A percentile compares a stretch with the other conserved stretches of the same genome.
Evolutionary conservation across 2,888 invertebrate species (phyloP).

Genomic region (Agonopterix alstromeriana): DNA sequence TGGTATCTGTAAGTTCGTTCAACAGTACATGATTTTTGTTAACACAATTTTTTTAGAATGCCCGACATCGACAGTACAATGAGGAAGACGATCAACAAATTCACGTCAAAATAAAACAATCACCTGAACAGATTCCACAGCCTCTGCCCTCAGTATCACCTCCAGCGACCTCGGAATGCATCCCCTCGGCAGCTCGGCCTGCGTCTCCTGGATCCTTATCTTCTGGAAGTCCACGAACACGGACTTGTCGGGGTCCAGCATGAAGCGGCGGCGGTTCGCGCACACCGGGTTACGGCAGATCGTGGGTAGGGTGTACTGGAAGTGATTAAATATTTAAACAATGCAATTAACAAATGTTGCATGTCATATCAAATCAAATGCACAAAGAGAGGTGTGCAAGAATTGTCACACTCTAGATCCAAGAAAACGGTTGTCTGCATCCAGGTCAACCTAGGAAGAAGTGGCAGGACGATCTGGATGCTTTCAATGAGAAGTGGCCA

Average conservation of each 20-base stretch:
- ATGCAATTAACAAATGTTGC: neutral
- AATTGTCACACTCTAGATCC: no score
- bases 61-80: no score
- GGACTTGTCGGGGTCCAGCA: slow-evolving; percentile 95
- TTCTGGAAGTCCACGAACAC: slow-evolving; percentile 99
- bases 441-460: no score
- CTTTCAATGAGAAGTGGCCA: no score
- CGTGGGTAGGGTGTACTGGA: slow-evolving; percentile 93
- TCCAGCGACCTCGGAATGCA: slow-evolving; percentile 98
- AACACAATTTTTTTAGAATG: no score
- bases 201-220: slow-evolving; percentile 97
- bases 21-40: no score
- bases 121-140: slow-evolving; percentile 96
- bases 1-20: no score
- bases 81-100: no score
- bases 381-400: no score
- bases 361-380: no score
- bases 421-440: no score
- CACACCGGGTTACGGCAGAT: slow-evolving; percentile 98
- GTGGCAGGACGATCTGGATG: no score
- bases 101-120: neutral
- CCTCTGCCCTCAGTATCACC: slow-evolving; percentile 94
- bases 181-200: slow-evolving; percentile 96
- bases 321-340: slow-evolving; percentile 10
- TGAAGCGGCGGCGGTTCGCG: slow-evolving; percentile 92